Base-by-base conservation (phyloP, 2,113 vertebrate genomes). In the Sarotherodon lohbergeri region DNA sequence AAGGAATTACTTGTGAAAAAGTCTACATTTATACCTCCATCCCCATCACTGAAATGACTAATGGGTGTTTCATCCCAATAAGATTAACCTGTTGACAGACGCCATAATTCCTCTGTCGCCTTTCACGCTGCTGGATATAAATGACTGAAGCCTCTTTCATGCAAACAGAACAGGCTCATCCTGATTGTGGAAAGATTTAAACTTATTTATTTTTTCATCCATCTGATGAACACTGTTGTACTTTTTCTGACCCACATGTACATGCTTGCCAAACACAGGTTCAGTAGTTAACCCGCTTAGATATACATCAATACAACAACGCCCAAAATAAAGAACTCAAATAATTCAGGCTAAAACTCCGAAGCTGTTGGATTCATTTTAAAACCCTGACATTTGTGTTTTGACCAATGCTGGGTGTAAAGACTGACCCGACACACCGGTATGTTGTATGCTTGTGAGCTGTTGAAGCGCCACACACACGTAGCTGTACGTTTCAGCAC, bases 31-130 rank as follows among this genome's bases (percentile, higher is more conserved):
- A 17, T 12, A 5, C 61, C 86, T 14, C 82, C 39, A 12, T 46
- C 63, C 3, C 8, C 71, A 85, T 89, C 91, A 5, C 82, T 66
- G 71, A 84, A 90, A 94, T 90, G 80, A 91, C 92, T 83, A 87
- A 92, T 90, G 90, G 88, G 88, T 19, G 86, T 48, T 85, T 90
- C 68, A 86, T 90, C 82, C 61, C 86, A 41, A 55, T 39, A 0
- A 88, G 87, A 86, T 89, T 48, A 90, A 92, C 91, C 88, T 86
- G 92, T 88, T 91, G 91, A 89, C 88, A 85, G 86, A 59, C 68
- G 48, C 90, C 86, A 82, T 91, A 90, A 90, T 86, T 89, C 88
- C 90, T 12, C 80, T 27, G 79, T 86, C 9, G 43, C 89, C 80
- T 88, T 89, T 92, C 81, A 73, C 73, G 6, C 68, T 56, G 84